phyloP scores from a whole-genome alignment of 2,113 vertebrate genomes.

The Pangasianodon hypophthalmus region DNA sequence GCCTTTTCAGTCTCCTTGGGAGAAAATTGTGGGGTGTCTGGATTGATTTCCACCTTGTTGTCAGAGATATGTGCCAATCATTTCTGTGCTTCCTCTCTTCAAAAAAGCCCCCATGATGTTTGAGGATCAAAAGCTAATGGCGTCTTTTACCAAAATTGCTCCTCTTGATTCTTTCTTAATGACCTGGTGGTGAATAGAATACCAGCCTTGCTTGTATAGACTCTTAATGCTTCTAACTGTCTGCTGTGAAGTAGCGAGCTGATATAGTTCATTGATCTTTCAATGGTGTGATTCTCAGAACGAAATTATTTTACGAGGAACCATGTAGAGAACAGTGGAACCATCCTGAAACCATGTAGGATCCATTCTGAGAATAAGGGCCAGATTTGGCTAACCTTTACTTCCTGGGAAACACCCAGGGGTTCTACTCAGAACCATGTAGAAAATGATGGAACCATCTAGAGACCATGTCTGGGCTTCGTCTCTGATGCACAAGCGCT shows the following conservation, averaged over 20 bases:
- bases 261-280: background rate
- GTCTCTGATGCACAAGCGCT: background rate
- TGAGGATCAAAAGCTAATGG: background rate
- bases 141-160: background rate
- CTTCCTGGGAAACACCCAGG: background rate
- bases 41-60: background rate
- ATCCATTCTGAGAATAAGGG: background rate
- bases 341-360: background rate
- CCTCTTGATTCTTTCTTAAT: background rate
- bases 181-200: background rate
- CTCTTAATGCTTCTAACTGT: background rate
- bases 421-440: background rate
- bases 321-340: background rate
- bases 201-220: background rate
- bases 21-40: background rate
- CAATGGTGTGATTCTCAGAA: background rate
- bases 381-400: background rate
- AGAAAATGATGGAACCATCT: background rate
- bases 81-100: background rate
- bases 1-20: background rate
- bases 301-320: background rate
- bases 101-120: background rate
- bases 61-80: background rate
- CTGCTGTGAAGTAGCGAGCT: background rate
- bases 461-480: background rate